Base-by-base conservation (phyloP, 2,888 invertebrate species). In the Leptogaster cylindrica region DNA sequence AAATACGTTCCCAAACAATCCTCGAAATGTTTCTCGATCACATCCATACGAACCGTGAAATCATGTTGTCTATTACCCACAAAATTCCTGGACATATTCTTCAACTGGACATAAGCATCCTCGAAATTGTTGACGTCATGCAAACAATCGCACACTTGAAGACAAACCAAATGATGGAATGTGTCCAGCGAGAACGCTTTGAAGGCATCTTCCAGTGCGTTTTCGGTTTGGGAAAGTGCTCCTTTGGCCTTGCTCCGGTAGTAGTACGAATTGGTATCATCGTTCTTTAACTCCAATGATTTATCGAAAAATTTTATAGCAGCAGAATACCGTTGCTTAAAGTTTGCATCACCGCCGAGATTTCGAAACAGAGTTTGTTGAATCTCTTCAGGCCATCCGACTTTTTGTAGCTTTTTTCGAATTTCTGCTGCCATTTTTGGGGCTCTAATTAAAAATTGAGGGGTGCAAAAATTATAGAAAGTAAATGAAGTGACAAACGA, bases 281-380 rank as follows among this genome's bases (percentile, higher is more conserved):
- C 27, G 1, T 25, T 12, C 65, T 65, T 16, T 3, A 48, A 46
- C 7, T 61, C 63, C 8, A 70, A 36, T 2, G 67, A 52, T 52
- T 68, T 70, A 12, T 51, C 48, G 25, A 46, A 70, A 25, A 63
- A 66, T 28, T 48, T 39, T 4, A 46, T 44, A 5, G 70, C 70
- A 7, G n/a, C 63, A 1, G 36, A 28, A 14, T 61, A 70, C 39
- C 55, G 51, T 39, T 70, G 70, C 48, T 61, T 66, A 12, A 44
- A 58, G 10, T 18, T 52, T 10, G 48, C 65, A 8, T 65, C 28
- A 10, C 46, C 39, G 8, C 67, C 70, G 67, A 67, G 68, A 51
- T 68, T 66, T 4, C 70, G 51, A 14, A 66, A 70, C 18, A 70
- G 61, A 14, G 25, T 70, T 36, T 67, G 67, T 18, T 63, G 63